phyloP scores from a whole-genome alignment of 2,888 invertebrate genomes.

The Lepidocyrtoides sp. region DNA sequence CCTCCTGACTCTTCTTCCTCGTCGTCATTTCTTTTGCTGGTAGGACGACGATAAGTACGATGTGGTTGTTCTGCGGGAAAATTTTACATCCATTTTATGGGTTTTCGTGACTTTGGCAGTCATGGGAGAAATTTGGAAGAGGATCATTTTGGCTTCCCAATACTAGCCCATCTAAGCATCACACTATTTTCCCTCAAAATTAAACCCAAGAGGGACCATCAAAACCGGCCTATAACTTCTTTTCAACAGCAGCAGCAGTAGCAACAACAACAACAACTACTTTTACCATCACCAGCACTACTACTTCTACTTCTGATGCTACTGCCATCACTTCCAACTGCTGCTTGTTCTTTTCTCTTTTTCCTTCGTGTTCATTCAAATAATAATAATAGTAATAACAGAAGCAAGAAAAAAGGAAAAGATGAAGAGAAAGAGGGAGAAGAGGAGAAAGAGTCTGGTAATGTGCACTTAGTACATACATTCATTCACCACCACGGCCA shows the following conservation, averaged over 20 bases:
- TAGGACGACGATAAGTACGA: conserved; percentile 61
- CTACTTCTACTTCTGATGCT: background rate
- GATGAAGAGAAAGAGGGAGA: background rate
- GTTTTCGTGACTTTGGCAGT: conserved; percentile 85
- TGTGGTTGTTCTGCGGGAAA: conserved; percentile 82
- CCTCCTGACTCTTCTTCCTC: background rate
- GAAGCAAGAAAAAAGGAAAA: conserved; percentile 19
- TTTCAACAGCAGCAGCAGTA: conserved; percentile 23
- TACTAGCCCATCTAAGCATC: conserved; percentile 83
- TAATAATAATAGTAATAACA: conserved; percentile 44
- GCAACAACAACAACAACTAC: background rate
- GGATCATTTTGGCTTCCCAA: conserved; percentile 85
- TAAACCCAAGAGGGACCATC: conserved; percentile 85
- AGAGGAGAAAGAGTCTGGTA: conserved; percentile 35
- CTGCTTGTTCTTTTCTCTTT: conserved; percentile 59
- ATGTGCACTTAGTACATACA: conserved; percentile 50
- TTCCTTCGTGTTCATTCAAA: conserved; percentile 71
- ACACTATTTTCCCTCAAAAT: conserved; percentile 85
- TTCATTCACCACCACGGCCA: conserved; percentile 37
- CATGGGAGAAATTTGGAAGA: conserved; percentile 85
- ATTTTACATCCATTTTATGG: conserved; percentile 85
- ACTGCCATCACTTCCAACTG: conserved; percentile 31
- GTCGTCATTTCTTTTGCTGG: conserved; percentile 48
- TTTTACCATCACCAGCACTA: background rate
- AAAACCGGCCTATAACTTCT: conserved; percentile 84